These are phyloP conservation scores for Hyalella azteca DNA, from an alignment of 2,888 invertebrate genomes.

Conservation along the genomic window DNA sequence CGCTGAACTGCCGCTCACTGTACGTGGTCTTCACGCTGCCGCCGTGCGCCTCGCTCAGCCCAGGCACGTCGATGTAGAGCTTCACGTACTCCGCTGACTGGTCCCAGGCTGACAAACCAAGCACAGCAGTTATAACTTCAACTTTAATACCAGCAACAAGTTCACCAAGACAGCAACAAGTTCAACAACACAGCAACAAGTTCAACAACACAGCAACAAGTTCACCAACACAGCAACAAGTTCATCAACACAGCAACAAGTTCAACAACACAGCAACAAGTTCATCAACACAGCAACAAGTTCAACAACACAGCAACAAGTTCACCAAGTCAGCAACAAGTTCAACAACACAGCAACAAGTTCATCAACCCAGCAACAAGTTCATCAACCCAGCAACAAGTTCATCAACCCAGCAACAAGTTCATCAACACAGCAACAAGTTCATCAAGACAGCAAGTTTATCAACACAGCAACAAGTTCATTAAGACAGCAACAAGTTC, in stretches of 20 bases:
- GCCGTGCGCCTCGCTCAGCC: neutral
- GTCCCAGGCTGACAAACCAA: neutral
- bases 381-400: too few relatives aligned
- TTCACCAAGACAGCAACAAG: neutral
- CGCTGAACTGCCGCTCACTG: constrained; percentile 3
- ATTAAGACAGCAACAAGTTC: too few relatives aligned
- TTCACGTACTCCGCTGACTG: neutral
- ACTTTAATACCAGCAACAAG: neutral
- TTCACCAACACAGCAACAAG: neutral
- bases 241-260: neutral
- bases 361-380: too few relatives aligned
- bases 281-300: neutral
- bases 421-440: too few relatives aligned
- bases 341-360: too few relatives aligned
- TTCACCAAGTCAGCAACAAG: too few relatives aligned
- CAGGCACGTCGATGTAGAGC: neutral
- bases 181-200: neutral
- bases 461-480: too few relatives aligned
- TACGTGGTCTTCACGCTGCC: neutral
- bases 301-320: too few relatives aligned
- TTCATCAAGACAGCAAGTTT: too few relatives aligned
- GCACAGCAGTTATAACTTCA: neutral
- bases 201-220: neutral
- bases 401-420: too few relatives aligned
- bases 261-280: neutral